phyloP scores from a whole-genome alignment of 2,888 invertebrate species.

The Apantesis nais region DNA sequence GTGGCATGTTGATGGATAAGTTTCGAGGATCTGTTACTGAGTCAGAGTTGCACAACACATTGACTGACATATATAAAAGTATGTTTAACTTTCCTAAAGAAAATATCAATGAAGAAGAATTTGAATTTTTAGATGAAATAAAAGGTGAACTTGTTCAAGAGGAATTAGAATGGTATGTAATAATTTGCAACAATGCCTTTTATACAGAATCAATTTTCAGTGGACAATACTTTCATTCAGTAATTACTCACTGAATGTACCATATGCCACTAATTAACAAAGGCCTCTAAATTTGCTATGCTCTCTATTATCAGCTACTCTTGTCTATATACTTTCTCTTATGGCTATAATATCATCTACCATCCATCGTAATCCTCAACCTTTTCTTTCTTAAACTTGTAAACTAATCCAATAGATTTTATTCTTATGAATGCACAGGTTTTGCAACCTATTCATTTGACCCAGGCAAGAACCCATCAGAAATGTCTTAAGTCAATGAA shows the following conservation, averaged over 20 bases:
- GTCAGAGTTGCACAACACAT: constrained; percentile 61
- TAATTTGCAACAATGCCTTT: neutral
- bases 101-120: constrained; percentile 65
- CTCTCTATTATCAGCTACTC: neutral
- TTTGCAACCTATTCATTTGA: no score
- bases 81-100: constrained; percentile 62
- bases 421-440: no score
- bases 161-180: constrained; percentile 72
- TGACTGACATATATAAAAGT: constrained; percentile 70
- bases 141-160: constrained; percentile 75
- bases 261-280: neutral
- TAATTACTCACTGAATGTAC: neutral
- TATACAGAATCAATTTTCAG: neutral
- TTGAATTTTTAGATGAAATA: constrained; percentile 66
- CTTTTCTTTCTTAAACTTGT: neutral
- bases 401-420: no score
- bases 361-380: neutral
- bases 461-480: no score
- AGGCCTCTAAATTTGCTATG: neutral
- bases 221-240: neutral
- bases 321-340: neutral
- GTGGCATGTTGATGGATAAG: constrained; percentile 70
- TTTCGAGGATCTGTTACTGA: constrained; percentile 62
- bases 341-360: neutral
- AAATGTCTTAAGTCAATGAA: no score